A percentile compares a stretch with the other conserved stretches of the same genome.
Conservation (phyloP, 1,140 invertebrate species). For the Cydia amplana region DNA sequence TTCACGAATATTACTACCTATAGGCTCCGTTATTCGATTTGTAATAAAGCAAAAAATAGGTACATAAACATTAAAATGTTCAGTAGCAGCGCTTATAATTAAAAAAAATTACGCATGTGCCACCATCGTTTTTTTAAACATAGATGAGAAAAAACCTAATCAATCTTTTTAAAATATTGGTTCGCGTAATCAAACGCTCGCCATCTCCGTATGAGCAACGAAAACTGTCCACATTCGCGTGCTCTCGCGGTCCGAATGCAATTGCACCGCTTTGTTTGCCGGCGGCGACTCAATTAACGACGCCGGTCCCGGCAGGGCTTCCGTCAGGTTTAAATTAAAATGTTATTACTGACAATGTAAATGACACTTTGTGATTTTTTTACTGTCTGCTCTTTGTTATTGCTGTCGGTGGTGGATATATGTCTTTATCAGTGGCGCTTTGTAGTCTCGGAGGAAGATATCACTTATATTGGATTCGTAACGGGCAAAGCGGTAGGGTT, state of each 20-base stretch:
- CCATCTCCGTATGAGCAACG: too few relatives aligned
- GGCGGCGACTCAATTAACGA: conserved; percentile 64
- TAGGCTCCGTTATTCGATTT: too few relatives aligned
- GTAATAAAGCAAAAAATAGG: too few relatives aligned
- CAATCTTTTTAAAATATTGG: too few relatives aligned
- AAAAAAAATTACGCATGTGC: too few relatives aligned
- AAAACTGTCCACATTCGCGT: background rate
- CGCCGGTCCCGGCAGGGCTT: conserved; percentile 34
- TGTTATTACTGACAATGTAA: conserved; percentile 33
- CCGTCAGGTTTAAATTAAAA: conserved; percentile 44
- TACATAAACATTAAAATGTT: too few relatives aligned
- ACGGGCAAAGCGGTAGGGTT: background rate
- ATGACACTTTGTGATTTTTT: conserved; percentile 11
- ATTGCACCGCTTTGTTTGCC: conserved; percentile 58
- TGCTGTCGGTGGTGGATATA: conserved; percentile 10
- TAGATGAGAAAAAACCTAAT: too few relatives aligned
- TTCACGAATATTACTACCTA: too few relatives aligned
- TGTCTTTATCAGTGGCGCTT: conserved; percentile 1
- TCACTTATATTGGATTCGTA: conserved; percentile 12
- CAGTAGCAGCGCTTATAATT: too few relatives aligned
- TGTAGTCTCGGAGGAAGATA: conserved; percentile 6
- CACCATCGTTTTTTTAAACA: too few relatives aligned
- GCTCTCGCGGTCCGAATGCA: conserved; percentile 44
- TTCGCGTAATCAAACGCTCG: too few relatives aligned
- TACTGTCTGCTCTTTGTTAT: conserved; percentile 12